Base-by-base conservation (phyloP, 2,888 invertebrate genomes). In the Troilus luridus region DNA sequence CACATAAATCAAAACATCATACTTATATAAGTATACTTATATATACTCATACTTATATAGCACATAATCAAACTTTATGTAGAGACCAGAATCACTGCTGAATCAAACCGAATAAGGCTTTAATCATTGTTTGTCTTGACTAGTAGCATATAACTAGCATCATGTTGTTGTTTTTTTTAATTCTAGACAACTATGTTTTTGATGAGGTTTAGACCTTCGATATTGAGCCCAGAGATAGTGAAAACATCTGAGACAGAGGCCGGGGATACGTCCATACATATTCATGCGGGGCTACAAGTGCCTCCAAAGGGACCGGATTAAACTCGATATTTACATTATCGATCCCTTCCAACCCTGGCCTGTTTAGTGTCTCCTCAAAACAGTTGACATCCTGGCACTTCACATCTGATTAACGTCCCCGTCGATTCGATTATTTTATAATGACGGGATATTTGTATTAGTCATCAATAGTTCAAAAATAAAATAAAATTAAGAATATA, bases 311-410 rank as follows among this genome's bases (percentile, higher is more conserved):
- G 56, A 56, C 85, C 56, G 56, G 85, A 85, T 85, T 85, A 85
- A 85, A 85, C 85, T 85, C 54, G 85, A 85, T 85, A 85, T 85
- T 85, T 85, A 85, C 85, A 85, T 85, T 85, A 85, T 85, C 85
- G 85, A 85, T 85, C 41, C 72, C 41, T 41, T 41, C 72, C 72
- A 77, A 77, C 85, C 56, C 12, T 85, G 56, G 56, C 56, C 85
- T 85, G 85, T 85, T 85, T 56, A 58, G 85, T n/a, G 56, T 11
- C 56, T 85, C 54, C 85, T 21, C 56, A 19, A 58, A 85, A 85
- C 85, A 54, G 85, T 85, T 58, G 56, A 56, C 58, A 54, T 85
- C n/a, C 85, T n/a, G n/a, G n/a, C 85, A 54, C 56, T n/a, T 56
- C 85, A 12, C 85, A 56, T n/a, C 54, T n/a, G 7, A 56, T n/a